Evolutionary conservation across 2,113 vertebrate genomes (phyloP), one percentile per base, ranked within the genome.

Genomic region (Thalassarche chlororhynchos): DNA sequence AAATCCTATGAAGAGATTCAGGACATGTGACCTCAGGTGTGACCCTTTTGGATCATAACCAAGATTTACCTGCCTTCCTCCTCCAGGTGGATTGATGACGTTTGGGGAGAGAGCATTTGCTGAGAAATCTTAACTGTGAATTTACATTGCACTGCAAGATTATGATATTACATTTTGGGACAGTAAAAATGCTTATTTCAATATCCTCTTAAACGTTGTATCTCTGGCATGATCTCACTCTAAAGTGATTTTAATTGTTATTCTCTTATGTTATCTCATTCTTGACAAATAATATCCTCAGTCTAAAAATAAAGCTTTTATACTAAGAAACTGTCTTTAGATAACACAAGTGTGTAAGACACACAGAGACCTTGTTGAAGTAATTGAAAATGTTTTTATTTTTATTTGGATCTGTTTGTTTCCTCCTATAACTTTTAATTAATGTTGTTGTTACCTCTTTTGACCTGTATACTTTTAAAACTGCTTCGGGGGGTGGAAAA

Each of bases 401-500:
- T 93, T 82, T 95, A 8, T 86, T 92, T 79, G 4, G 5, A 68
- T 83, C 18, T 44, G 25, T 84, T 93, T 38, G 25, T 84, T 90
- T 75, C 38, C 42, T 52, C 44, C 24, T 92, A 34, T 55, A 94
- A 80, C 62, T 97, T 97, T 95, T 95, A 97, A 97, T 96, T 94
- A 95, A 93, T 93, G 34, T 54, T 92, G 60, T 61, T 64, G 42
- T 82, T 95, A 79, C 75, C 75, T 84, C n/a, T 70, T 82, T 90
- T 96, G 90, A 96, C 54, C 89, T 95, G 70, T 52, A 31, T 85
- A 76, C 83, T 93, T 97, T 94, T 65, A 78, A 96, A 94, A 92
- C 42, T 15, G 13, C 54, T 75, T 90, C 4, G 14, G 9, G 69
- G 36, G 24, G 62, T 1, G 23, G 51, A 90, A 92, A 62, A 96